Conservation (phyloP, 1,140 invertebrate genomes). For the Hycleus phaleratus region DNA sequence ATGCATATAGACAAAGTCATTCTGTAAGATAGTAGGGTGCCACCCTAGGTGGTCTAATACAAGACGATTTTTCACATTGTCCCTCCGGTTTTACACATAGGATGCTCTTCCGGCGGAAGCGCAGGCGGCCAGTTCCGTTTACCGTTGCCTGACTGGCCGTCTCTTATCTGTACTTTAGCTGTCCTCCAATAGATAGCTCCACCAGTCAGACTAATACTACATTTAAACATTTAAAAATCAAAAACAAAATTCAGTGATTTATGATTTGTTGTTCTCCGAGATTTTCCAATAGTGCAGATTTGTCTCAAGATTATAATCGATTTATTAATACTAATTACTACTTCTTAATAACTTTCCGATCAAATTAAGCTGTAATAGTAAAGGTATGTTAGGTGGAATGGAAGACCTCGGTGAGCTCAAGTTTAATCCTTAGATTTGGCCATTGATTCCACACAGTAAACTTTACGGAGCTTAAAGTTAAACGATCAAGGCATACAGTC, state of each 20-base stretch:
- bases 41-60: too few relatives aligned
- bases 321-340: neutral
- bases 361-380: too few relatives aligned
- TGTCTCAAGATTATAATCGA: neutral
- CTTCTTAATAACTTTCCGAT: constrained; percentile 3
- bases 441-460: neutral
- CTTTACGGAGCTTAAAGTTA: neutral
- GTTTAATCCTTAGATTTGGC: neutral
- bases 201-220: constrained; percentile 13
- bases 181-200: constrained; percentile 29
- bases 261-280: neutral
- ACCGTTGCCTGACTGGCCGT: constrained; percentile 21
- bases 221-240: constrained; percentile 13
- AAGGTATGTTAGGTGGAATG: neutral
- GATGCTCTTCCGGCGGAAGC: constrained; percentile 25
- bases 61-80: too few relatives aligned
- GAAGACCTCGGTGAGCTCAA: neutral
- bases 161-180: constrained; percentile 26
- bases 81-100: too few relatives aligned
- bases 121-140: constrained; percentile 22
- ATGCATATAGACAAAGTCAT: too few relatives aligned
- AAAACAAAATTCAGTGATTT: constrained; percentile 13
- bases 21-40: too few relatives aligned
- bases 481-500: neutral
- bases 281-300: too few relatives aligned